phyloP scores from a whole-genome alignment of 2,888 invertebrate species.

The Sipha maydis region DNA sequence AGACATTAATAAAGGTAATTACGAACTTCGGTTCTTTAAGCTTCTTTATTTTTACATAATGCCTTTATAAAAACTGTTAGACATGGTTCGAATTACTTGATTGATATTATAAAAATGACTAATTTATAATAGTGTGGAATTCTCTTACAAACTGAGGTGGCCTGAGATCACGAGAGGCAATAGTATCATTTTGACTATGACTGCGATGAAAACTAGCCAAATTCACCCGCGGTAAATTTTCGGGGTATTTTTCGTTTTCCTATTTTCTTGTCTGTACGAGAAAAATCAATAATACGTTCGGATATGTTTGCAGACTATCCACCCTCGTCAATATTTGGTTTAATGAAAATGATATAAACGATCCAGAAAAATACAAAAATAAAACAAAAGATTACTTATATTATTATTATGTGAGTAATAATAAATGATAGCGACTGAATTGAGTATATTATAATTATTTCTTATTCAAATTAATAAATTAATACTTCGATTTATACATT shows the following conservation, averaged over 20 bases:
- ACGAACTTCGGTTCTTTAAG: too few species aligned
- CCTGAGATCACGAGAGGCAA: background rate
- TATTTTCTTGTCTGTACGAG: background rate
- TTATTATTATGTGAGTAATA: background rate
- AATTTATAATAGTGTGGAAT: background rate
- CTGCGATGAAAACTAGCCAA: background rate
- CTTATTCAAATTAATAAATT: too few species aligned
- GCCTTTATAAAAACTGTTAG: too few species aligned
- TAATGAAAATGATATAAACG: background rate
- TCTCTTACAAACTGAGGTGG: background rate
- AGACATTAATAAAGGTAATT: too few species aligned
- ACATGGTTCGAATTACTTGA: too few species aligned
- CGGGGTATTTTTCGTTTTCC: conserved; percentile 14
- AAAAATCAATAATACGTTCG: conserved; percentile 18
- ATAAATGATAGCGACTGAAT: too few species aligned
- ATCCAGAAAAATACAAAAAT: background rate
- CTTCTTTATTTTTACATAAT: too few species aligned
- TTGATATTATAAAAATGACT: background rate
- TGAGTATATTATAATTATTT: too few species aligned
- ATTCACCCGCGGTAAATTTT: background rate
- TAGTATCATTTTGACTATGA: background rate
- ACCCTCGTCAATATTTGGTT: background rate
- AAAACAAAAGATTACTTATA: background rate
- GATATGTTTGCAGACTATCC: background rate
- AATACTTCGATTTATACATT: too few species aligned